phyloP scores from a whole-genome alignment of 2,113 vertebrate genomes.

The Peromyscus polionotus region DNA sequence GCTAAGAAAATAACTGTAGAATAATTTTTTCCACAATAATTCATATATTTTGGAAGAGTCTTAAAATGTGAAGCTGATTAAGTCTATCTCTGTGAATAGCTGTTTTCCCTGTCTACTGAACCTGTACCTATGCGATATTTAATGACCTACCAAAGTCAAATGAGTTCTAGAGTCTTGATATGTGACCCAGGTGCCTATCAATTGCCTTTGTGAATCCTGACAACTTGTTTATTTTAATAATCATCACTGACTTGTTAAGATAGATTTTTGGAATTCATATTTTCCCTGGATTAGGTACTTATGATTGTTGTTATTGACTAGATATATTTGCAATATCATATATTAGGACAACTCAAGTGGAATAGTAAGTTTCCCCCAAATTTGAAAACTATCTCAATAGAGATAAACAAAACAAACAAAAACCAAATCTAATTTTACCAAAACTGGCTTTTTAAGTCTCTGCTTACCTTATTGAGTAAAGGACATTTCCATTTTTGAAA shows the following conservation, averaged over 20 bases:
- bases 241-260: background rate
- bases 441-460: background rate
- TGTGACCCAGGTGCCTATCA: background rate
- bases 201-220: background rate
- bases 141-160: background rate
- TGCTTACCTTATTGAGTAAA: conserved; percentile 96
- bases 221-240: background rate
- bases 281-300: background rate
- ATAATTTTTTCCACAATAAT: background rate
- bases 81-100: background rate
- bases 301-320: background rate
- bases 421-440: background rate
- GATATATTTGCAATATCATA: background rate
- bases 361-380: background rate
- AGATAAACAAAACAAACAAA: background rate
- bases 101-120: background rate
- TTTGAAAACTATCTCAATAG: background rate
- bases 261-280: background rate
- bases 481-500: conserved; percentile 98
- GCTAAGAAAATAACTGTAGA: conserved; percentile 3
- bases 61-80: background rate
- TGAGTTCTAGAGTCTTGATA: background rate
- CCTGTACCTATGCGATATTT: background rate
- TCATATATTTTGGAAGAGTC: background rate
- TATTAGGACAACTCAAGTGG: background rate